Base-by-base conservation (phyloP, 2,888 invertebrate species). In the Conomelus anceps region DNA sequence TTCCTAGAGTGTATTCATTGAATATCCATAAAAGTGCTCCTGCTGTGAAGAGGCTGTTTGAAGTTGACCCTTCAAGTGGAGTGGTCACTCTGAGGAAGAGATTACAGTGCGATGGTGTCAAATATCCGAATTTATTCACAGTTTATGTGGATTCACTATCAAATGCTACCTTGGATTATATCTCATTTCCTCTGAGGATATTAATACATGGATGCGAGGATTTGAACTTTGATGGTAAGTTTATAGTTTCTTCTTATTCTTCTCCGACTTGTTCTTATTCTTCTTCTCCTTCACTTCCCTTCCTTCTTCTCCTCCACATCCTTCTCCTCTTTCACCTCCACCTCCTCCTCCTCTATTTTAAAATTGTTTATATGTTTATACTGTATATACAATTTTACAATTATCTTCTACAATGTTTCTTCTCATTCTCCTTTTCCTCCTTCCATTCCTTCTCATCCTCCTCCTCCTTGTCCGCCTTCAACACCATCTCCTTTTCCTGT, bases 101-200 rank as follows among this genome's bases (percentile, higher is more conserved):
- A 89, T 94, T 98, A 20, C 95, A 96, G 92, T 98, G 98, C 93
- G 96, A 97, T 92, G 97, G 97, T 90, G 94, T 97, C 34, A 96
- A 96, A 91, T 97, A 98, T 92, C 97, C 98, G 0, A 96, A 96
- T 92, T 94, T 98, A 89, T 97, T 98, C 93, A 97, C 97, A 4
- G 95, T 97, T 92, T 97, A 97, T 93, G 96, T 98, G 90, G 98
- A 98, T 93, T 98, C 98, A 41, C 96, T 96, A 88, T 97, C 97
- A 90, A 97, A 96, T 87, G 91, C 91, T 22, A 92, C 92, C 4
- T 91, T 93, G 22, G 93, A 93, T 90, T 93, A 92, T 89, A 92
- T 92, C 84, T 92, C 93, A 0, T 90, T 93, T 17, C 93, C 93
- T 3, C 88, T 93, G 84, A 90, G 93, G 88, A 91, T 93, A 26